A percentile compares a stretch with the other conserved stretches of the same genome.
Conservation (phyloP, 2,113 vertebrate species). For the Laticauda laticaudata region DNA sequence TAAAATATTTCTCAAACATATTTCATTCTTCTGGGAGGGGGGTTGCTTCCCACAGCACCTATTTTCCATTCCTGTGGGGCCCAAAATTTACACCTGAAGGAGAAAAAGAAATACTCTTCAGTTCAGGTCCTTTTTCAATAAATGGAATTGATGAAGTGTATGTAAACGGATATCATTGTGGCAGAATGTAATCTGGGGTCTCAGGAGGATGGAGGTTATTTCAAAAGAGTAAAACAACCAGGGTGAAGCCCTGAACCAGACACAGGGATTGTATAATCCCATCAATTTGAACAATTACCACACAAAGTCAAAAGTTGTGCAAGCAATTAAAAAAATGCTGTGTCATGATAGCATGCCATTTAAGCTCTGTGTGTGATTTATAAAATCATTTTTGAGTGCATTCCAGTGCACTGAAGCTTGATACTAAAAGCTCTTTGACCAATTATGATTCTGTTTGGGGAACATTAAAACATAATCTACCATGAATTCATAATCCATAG, state of each 20-base stretch:
- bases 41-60: not conserved
- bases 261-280: fast-evolving
- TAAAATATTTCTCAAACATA: no score
- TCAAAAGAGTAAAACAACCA: fast-evolving
- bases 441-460: slow-evolving; percentile 65
- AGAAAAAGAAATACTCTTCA: not conserved
- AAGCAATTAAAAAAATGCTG: not conserved
- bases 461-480: slow-evolving; percentile 64
- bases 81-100: not conserved
- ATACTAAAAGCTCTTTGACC: slow-evolving; percentile 61
- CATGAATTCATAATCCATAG: slow-evolving; percentile 63
- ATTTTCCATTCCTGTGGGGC: not conserved
- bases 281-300: not conserved
- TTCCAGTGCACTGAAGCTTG: slow-evolving; percentile 57
- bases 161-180: not conserved
- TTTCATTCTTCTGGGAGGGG: no score
- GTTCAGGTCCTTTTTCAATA: not conserved
- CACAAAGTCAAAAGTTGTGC: not conserved
- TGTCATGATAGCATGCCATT: slow-evolving; percentile 36
- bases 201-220: not conserved
- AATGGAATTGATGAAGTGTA: not conserved
- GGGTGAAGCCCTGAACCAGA: not conserved
- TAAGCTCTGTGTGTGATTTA: slow-evolving; percentile 45
- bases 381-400: slow-evolving; percentile 58
- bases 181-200: not conserved